Evolutionary conservation across 2,797 vertebrate species (phyloP).

Genomic region (Hoplostethus mediterraneus): DNA sequence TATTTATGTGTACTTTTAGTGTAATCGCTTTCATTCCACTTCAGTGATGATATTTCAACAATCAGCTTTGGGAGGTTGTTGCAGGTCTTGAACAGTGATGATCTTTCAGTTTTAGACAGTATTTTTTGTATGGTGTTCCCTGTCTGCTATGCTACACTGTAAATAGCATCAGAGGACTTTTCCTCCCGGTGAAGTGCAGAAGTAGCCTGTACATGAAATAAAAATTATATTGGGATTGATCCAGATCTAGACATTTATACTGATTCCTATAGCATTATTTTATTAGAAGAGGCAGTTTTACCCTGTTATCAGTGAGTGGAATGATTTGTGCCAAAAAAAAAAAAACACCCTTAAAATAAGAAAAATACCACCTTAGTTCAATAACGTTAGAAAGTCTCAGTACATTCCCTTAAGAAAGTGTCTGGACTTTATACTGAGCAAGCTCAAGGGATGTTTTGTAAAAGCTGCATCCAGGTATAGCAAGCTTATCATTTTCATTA

Average conservation of each 20-base stretch:
- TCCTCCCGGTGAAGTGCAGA: conserved; percentile 21
- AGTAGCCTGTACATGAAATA: conserved; percentile 22
- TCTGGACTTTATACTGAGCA: conserved; percentile 18
- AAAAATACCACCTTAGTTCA: no score
- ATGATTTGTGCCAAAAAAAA: conserved; percentile 36
- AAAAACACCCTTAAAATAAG: not conserved
- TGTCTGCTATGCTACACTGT: conserved; percentile 47
- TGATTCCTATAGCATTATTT: conserved; percentile 24
- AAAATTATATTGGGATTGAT: not conserved
- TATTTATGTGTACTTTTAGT: conserved; percentile 78
- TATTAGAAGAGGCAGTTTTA: conserved; percentile 28
- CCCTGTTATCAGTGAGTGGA: not conserved
- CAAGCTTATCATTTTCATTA: not conserved
- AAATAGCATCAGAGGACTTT: conserved; percentile 25
- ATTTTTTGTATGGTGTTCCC: conserved; percentile 36
- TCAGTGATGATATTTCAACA: conserved; percentile 47
- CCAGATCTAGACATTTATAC: conserved; percentile 12
- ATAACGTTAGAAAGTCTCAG: not conserved
- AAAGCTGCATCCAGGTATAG: conserved; percentile 11
- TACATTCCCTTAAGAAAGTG: not conserved
- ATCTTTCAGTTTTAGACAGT: conserved; percentile 40
- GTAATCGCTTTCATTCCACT: conserved; percentile 57
- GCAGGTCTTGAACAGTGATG: conserved; percentile 45
- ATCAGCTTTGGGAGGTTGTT: conserved; percentile 36
- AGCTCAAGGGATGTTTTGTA: conserved; percentile 37